A percentile compares a stretch with the other conserved stretches of the same genome.
Evolutionary conservation across 1,140 invertebrate species (phyloP).

Genomic region (Bombus waltoni): DNA sequence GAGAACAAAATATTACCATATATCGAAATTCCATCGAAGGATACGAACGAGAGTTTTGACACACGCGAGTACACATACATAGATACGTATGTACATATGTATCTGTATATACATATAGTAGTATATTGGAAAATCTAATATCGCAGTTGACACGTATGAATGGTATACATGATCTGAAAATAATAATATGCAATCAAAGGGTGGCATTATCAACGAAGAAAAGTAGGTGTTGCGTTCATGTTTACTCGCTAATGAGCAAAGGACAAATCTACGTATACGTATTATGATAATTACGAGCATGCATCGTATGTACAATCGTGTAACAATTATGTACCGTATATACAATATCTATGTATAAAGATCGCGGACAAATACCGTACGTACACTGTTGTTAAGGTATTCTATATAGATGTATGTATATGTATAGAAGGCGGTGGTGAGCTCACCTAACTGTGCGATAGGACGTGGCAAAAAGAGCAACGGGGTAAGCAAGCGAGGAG

Average conservation of each 20-base stretch:
- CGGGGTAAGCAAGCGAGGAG: conserved; percentile 18
- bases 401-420: not conserved
- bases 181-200: conserved; percentile 41
- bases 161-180: conserved; percentile 26
- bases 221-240: conserved; percentile 13
- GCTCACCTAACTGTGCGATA: not conserved
- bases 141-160: conserved; percentile 28
- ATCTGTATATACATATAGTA: conserved; percentile 7
- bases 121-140: conserved; percentile 19
- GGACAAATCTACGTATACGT: conserved; percentile 28
- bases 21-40: not conserved
- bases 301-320: not conserved
- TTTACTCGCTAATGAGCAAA: conserved; percentile 20
- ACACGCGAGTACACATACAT: not conserved
- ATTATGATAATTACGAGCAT: conserved; percentile 35
- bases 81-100: not conserved
- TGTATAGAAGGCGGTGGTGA: not conserved
- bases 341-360: conserved; percentile 35
- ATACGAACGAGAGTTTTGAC: no score
- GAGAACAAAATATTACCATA: not conserved
- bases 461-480: conserved; percentile 4
- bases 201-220: not conserved
- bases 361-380: conserved; percentile 16
- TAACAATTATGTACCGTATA: not conserved
- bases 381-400: not conserved